phyloP scores from a whole-genome alignment of 2,888 invertebrate species.

The Drosophila anceps region DNA sequence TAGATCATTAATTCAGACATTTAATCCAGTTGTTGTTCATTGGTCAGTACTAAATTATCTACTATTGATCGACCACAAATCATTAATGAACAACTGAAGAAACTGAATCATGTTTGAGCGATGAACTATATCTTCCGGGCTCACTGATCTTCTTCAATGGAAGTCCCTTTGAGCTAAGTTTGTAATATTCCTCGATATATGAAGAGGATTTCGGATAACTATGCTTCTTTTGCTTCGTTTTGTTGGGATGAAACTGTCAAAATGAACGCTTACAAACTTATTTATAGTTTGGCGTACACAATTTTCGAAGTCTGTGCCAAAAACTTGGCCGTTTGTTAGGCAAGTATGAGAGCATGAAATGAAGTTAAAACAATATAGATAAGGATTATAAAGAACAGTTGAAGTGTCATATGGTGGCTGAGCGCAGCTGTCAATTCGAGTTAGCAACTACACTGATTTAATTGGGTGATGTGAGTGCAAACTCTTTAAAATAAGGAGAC shows the following conservation, averaged over 20 bases:
- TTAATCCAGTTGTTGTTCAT: too few relatives aligned
- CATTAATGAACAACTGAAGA: too few relatives aligned
- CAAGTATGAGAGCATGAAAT: constrained; percentile 64
- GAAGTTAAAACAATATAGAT: constrained; percentile 44
- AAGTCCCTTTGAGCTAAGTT: not conserved
- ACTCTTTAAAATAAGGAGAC: constrained; percentile 10
- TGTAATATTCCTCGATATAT: not conserved
- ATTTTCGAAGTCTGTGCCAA: constrained; percentile 50
- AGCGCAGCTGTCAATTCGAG: constrained; percentile 25
- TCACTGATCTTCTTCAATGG: not conserved
- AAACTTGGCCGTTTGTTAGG: constrained; percentile 40
- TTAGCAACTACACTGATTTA: constrained; percentile 29
- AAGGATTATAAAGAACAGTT: constrained; percentile 8
- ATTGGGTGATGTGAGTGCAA: constrained; percentile 36
- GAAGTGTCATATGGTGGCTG: constrained; percentile 19
- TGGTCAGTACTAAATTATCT: not conserved
- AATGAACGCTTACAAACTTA: constrained; percentile 80
- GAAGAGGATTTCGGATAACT: constrained; percentile 11
- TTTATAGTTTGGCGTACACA: constrained; percentile 71
- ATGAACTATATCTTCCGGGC: too few relatives aligned
- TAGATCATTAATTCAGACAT: too few relatives aligned
- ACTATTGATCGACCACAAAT: not conserved
- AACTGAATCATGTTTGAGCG: not conserved
- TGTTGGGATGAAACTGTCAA: constrained; percentile 73
- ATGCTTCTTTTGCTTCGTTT: constrained; percentile 31